These are phyloP conservation scores for Eristalis intricaria DNA, from an alignment of 2,888 invertebrate species.

Conservation along the genomic window DNA sequence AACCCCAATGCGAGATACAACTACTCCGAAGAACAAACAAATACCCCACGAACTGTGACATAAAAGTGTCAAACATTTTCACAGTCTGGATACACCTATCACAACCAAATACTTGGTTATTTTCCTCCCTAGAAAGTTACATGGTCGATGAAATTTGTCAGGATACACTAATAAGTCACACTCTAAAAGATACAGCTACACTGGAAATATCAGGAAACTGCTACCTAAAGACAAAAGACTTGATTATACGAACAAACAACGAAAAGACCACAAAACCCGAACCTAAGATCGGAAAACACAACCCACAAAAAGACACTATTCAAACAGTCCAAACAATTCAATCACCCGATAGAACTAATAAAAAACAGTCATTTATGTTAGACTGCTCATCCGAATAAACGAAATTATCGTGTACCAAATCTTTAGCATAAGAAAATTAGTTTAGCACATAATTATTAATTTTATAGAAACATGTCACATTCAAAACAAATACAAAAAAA, in stretches of 20 bases:
- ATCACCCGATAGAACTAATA: too few relatives aligned
- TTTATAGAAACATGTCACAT: too few relatives aligned
- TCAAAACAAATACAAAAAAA: too few relatives aligned
- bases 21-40: background rate
- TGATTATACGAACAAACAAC: background rate
- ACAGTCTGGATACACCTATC: constrained; percentile 2
- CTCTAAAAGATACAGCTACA: background rate
- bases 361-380: too few relatives aligned
- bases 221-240: background rate
- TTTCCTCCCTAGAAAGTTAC: background rate
- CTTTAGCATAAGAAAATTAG: too few relatives aligned
- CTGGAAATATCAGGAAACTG: constrained; percentile 17
- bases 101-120: constrained; percentile 2
- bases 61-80: background rate
- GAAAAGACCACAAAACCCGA: background rate
- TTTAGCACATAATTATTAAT: too few relatives aligned
- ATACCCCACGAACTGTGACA: background rate
- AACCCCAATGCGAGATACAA: background rate
- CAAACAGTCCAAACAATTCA: too few relatives aligned
- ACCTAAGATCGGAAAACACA: background rate
- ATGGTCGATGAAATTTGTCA: background rate
- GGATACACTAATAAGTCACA: background rate
- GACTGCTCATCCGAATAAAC: too few relatives aligned
- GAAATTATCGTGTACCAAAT: too few relatives aligned
- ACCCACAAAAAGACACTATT: background rate